A percentile compares a stretch with the other conserved stretches of the same genome.
phyloP scores from a whole-genome alignment of 1,140 invertebrate genomes.

The Panagrolaimus sp. region DNA sequence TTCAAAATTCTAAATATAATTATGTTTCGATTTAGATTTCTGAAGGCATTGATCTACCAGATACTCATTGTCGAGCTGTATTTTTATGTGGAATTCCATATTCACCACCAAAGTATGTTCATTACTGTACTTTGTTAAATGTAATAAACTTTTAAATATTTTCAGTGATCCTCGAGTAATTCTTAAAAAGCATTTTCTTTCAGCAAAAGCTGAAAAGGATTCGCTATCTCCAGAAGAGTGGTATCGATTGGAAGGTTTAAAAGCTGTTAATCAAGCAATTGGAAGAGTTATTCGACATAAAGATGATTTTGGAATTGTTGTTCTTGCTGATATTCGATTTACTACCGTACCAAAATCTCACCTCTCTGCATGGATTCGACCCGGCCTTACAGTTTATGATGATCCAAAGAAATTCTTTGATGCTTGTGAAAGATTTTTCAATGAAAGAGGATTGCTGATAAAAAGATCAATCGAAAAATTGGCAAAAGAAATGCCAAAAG shows the following conservation, averaged over 20 bases:
- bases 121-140: slow-evolving; percentile 8
- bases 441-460: background rate
- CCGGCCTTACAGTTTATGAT: slow-evolving; percentile 11
- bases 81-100: slow-evolving; percentile 91
- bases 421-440: slow-evolving; percentile 17
- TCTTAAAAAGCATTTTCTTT: slow-evolving; percentile 82
- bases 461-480: background rate
- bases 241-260: slow-evolving; percentile 86
- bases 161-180: slow-evolving; percentile 83
- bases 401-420: slow-evolving; percentile 17
- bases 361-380: slow-evolving; percentile 23
- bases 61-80: slow-evolving; percentile 88
- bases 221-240: slow-evolving; percentile 66
- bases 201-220: background rate
- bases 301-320: slow-evolving; percentile 84
- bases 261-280: slow-evolving; percentile 96
- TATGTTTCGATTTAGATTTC: slow-evolving; percentile 43
- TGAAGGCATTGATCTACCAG: slow-evolving; percentile 94
- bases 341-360: slow-evolving; percentile 14
- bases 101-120: slow-evolving; percentile 70
- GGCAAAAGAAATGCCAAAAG: too few relatives aligned
- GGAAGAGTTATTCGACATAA: slow-evolving; percentile 89
- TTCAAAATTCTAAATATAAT: background rate
- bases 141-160: background rate
- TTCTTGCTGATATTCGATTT: slow-evolving; percentile 74